These are phyloP conservation scores for Trachymyrmex septentrionalis DNA, from an alignment of 1,140 invertebrate genomes.

Conservation along the genomic window DNA sequence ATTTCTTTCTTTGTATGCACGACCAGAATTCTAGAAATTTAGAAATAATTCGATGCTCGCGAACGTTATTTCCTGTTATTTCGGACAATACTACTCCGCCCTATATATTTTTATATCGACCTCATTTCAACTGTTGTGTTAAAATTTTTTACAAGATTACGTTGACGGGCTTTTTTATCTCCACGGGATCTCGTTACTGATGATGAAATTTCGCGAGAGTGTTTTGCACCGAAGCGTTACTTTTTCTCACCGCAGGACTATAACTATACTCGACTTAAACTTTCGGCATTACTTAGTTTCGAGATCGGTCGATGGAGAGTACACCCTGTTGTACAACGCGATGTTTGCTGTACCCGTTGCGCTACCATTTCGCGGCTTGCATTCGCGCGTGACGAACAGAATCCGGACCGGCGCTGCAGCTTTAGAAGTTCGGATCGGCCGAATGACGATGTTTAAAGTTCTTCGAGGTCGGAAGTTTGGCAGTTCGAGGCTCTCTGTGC, in stretches of 20 bases:
- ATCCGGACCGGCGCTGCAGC: neutral
- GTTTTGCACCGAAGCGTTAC: neutral
- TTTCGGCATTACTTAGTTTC: constrained; percentile 43
- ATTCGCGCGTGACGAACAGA: constrained; percentile 30
- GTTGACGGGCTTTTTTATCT: constrained; percentile 13
- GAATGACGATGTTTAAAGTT: constrained; percentile 61
- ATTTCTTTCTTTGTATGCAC: neutral
- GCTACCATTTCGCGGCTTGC: neutral
- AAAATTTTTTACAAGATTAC: constrained; percentile 26
- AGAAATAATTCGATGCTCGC: neutral
- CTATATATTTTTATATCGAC: constrained; percentile 3
- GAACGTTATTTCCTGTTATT: neutral
- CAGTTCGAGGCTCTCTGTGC: constrained; percentile 2
- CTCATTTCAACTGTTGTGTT: constrained; percentile 2
- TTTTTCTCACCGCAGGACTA: neutral
- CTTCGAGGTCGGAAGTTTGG: constrained; percentile 48
- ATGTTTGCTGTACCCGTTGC: neutral
- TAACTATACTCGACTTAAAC: constrained; percentile 10
- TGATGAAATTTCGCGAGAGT: constrained; percentile 16
- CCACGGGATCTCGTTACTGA: constrained; percentile 11
- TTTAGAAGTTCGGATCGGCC: constrained; percentile 27
- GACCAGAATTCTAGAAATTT: neutral
- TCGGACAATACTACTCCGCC: neutral
- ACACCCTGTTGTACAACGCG: constrained; percentile 2
- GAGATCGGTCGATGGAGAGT: constrained; percentile 8